These are phyloP conservation scores for Fragum sueziense DNA, from an alignment of 2,888 invertebrate genomes.

Conservation along the genomic window DNA sequence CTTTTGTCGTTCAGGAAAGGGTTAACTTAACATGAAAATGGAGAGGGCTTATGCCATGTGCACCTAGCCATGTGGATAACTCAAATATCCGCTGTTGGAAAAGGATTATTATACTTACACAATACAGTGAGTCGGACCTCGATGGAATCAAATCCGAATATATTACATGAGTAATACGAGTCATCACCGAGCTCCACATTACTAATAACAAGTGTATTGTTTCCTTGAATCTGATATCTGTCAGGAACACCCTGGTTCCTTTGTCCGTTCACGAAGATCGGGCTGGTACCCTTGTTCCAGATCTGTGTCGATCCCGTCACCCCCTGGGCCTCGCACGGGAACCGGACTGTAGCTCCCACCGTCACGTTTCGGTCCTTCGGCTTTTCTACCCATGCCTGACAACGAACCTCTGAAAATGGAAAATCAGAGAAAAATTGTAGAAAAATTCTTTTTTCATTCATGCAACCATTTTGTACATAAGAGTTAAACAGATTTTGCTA, in stretches of 20 bases:
- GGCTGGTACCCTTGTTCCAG: conserved; percentile 56
- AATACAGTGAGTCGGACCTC: conserved; percentile 63
- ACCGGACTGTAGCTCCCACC: conserved; percentile 56
- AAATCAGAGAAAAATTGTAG: background rate
- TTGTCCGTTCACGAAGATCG: conserved; percentile 59
- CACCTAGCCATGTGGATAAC: too few species aligned
- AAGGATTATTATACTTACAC: conserved; percentile 62
- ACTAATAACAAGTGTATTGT: conserved; percentile 61
- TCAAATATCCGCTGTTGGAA: too few species aligned
- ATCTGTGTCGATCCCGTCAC: conserved; percentile 28
- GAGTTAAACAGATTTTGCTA: too few species aligned
- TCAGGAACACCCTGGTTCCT: conserved; percentile 25
- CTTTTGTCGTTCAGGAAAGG: too few species aligned
- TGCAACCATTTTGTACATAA: background rate
- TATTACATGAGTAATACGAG: conserved; percentile 60
- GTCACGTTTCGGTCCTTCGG: conserved; percentile 46
- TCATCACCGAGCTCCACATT: conserved; percentile 63
- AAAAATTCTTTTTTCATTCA: background rate
- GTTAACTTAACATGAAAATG: too few species aligned
- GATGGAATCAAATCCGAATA: conserved; percentile 57
- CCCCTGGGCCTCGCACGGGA: conserved; percentile 55
- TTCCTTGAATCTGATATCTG: conserved; percentile 56
- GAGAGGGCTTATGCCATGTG: too few species aligned
- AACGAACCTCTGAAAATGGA: conserved; percentile 16
- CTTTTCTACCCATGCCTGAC: conserved; percentile 40